phyloP scores from a whole-genome alignment of 2,113 vertebrate genomes.

The Serilophus lunatus region DNA sequence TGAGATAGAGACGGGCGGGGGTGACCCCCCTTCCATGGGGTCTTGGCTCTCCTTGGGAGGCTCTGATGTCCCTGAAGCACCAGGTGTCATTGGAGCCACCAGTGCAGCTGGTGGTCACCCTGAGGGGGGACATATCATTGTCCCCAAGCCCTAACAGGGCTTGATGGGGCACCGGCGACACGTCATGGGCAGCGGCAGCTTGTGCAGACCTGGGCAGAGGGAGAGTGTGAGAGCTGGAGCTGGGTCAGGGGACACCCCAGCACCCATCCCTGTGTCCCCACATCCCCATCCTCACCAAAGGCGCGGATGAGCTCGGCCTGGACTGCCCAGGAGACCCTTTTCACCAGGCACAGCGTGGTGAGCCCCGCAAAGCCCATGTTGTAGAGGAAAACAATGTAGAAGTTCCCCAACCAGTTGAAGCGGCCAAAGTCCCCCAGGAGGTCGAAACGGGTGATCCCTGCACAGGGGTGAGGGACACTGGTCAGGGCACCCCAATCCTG shows the following conservation, averaged over 20 bases:
- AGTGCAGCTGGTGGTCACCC: neutral
- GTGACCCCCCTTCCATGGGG: rapidly evolving
- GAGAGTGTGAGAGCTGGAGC: neutral
- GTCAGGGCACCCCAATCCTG: neutral
- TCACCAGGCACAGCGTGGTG: constrained; percentile 91
- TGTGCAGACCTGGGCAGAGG: constrained; percentile 82
- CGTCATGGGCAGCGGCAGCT: constrained; percentile 81
- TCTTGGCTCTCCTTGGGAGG: neutral
- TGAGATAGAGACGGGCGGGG: neutral
- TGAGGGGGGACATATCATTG: too few species aligned
- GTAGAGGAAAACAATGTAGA: constrained; percentile 93
- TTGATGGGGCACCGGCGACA: constrained; percentile 71
- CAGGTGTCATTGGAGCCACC: rapidly evolving
- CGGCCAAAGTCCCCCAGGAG: constrained; percentile 93
- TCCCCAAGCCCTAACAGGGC: neutral
- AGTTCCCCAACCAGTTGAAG: constrained; percentile 95
- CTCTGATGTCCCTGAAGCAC: neutral
- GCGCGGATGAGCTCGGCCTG: constrained; percentile 91
- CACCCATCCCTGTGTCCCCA: neutral
- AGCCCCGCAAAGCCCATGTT: constrained; percentile 93
- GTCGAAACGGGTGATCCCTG: constrained; percentile 95
- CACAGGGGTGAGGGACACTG: neutral
- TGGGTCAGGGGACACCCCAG: neutral
- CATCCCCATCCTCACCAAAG: constrained; percentile 80
- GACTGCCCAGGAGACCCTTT: constrained; percentile 88